phyloP scores from a whole-genome alignment of 2,888 invertebrate species.

The Ichneumoninae sp. region DNA sequence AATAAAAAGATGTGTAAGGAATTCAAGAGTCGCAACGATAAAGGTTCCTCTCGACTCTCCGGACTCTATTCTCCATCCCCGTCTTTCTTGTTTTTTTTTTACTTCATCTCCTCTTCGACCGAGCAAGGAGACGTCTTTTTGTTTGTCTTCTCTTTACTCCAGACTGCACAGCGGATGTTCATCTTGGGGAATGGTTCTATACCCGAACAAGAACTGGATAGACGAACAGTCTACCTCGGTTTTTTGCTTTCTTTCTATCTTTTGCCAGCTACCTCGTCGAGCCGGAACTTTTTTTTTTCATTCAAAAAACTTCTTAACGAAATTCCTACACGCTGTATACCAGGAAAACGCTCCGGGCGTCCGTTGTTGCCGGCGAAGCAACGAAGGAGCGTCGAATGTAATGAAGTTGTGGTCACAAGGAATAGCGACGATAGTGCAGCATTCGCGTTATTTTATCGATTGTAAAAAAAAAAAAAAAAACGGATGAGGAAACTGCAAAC shows the following conservation, averaged over 20 bases:
- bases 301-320: conserved; percentile 29
- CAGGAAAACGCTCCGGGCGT: not conserved
- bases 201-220: conserved; percentile 16
- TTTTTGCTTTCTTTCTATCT: conserved; percentile 14
- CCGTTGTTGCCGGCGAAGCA: conserved; percentile 1
- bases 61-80: conserved; percentile 1
- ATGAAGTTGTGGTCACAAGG: not conserved
- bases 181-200: conserved; percentile 27
- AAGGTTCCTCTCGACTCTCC: not conserved
- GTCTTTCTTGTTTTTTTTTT: not conserved
- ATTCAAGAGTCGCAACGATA: conserved; percentile 29
- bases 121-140: conserved; percentile 1
- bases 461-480: conserved; percentile 5
- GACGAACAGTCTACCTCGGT: conserved; percentile 6
- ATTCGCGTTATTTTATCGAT: not conserved
- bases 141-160: conserved; percentile 15
- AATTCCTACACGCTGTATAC: conserved; percentile 5
- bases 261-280: conserved; percentile 14
- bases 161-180: conserved; percentile 30
- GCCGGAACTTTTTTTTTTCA: conserved; percentile 14
- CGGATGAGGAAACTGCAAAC: not conserved
- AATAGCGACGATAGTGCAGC: not conserved
- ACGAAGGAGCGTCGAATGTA: not conserved
- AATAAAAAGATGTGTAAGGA: conserved; percentile 15
- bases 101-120: not conserved